A percentile compares a stretch with the other conserved stretches of the same genome.
Evolutionary conservation across 2,113 vertebrate genomes (phyloP).

Genomic region (Typhlomys cinereus): DNA sequence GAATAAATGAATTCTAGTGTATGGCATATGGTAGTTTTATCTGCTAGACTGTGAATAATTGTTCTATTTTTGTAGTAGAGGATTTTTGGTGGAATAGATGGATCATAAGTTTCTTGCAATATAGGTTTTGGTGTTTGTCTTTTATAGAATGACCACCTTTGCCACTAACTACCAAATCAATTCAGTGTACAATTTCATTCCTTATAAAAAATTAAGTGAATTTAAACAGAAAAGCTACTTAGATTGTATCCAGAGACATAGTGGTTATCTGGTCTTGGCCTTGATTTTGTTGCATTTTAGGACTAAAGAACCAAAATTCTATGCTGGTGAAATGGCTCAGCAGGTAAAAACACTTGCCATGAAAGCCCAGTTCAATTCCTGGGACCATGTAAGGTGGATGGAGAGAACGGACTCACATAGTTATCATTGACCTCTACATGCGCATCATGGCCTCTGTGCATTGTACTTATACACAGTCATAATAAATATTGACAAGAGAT

Average conservation of each 20-base stretch:
- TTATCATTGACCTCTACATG: too few relatives aligned
- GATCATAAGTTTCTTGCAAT: neutral
- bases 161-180: neutral
- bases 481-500: too few relatives aligned
- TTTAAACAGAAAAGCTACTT: too few relatives aligned
- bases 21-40: neutral
- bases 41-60: neutral
- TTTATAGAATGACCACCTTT: neutral
- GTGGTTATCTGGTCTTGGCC: neutral
- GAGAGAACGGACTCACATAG: too few relatives aligned
- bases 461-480: too few relatives aligned
- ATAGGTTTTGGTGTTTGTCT: neutral
- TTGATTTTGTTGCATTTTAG: conserved; percentile 15
- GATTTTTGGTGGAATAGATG: conserved; percentile 15
- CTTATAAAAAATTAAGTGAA: too few relatives aligned
- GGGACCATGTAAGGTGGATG: too few relatives aligned
- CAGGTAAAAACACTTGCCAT: too few relatives aligned
- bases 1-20: neutral
- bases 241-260: neutral
- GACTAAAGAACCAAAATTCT: too few relatives aligned
- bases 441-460: too few relatives aligned
- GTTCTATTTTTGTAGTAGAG: neutral
- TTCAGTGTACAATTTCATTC: neutral
- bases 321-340: too few relatives aligned
- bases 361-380: too few relatives aligned